These are phyloP conservation scores for Melopsittacus undulatus DNA, from an alignment of 2,797 vertebrate species.

Conservation along the genomic window DNA sequence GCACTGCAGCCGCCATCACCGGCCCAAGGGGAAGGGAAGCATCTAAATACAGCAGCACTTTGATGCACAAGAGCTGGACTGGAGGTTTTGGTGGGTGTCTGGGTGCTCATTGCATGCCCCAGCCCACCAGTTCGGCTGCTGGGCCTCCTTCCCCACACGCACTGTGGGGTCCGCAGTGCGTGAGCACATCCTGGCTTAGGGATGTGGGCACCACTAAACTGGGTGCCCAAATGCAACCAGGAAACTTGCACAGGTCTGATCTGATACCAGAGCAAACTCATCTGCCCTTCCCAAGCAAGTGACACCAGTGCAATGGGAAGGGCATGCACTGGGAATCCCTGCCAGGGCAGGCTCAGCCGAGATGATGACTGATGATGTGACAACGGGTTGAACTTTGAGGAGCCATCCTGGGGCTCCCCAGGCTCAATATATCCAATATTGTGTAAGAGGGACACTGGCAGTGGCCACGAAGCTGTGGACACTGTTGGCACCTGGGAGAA, in stretches of 20 bases:
- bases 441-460: neutral
- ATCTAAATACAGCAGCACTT: neutral
- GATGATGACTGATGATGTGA: rapidly evolving
- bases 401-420: neutral
- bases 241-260: neutral
- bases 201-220: rapidly evolving
- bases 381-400: rapidly evolving
- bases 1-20: neutral
- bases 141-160: rapidly evolving
- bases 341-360: neutral
- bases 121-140: neutral
- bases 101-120: neutral
- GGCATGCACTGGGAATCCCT: rapidly evolving
- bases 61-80: neutral
- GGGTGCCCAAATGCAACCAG: neutral
- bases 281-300: neutral
- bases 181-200: rapidly evolving
- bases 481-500: neutral
- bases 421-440: rapidly evolving
- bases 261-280: neutral
- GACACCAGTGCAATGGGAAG: rapidly evolving
- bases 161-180: rapidly evolving
- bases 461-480: neutral
- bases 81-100: neutral
- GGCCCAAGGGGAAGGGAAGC: neutral